phyloP scores from a whole-genome alignment of 2,888 invertebrate species.

The Euzophera pinguis region DNA sequence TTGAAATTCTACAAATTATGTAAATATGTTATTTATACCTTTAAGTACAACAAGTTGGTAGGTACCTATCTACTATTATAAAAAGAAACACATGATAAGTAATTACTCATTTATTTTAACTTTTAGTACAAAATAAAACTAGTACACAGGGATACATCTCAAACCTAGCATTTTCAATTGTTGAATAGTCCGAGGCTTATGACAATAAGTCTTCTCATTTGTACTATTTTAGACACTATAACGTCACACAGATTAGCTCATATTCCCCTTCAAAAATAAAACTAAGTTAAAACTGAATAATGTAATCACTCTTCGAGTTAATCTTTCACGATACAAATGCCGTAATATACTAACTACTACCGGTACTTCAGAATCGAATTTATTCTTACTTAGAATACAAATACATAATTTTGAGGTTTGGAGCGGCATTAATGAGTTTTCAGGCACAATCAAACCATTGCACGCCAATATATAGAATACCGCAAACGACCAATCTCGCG shows the following conservation, averaged over 20 bases:
- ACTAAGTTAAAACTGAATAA: slow-evolving; percentile 76
- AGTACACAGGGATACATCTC: slow-evolving; percentile 81
- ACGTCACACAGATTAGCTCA: slow-evolving; percentile 76
- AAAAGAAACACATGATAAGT: slow-evolving; percentile 22
- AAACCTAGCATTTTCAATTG: slow-evolving; percentile 79
- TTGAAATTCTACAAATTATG: no score
- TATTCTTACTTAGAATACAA: slow-evolving; percentile 53
- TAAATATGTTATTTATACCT: no score
- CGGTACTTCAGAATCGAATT: slow-evolving; percentile 58
- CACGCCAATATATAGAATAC: slow-evolving; percentile 72
- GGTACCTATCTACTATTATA: slow-evolving; percentile 14
- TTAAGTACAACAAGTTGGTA: no score
- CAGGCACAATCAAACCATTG: slow-evolving; percentile 77
- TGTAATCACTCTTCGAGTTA: slow-evolving; percentile 74
- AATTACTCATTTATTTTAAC: slow-evolving; percentile 79
- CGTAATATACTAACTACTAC: slow-evolving; percentile 54
- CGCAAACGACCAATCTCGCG: slow-evolving; percentile 38
- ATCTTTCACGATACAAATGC: slow-evolving; percentile 50
- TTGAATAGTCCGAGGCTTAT: slow-evolving; percentile 80
- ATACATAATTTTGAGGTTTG: slow-evolving; percentile 77
- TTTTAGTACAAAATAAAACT: slow-evolving; percentile 82
- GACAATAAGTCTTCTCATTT: slow-evolving; percentile 81
- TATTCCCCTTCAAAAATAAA: slow-evolving; percentile 69
- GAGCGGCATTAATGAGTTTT: slow-evolving; percentile 76
- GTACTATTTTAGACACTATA: slow-evolving; percentile 81